Evolutionary conservation across 2,888 invertebrate species (phyloP).

Genomic region (Lathronympha strigana): DNA sequence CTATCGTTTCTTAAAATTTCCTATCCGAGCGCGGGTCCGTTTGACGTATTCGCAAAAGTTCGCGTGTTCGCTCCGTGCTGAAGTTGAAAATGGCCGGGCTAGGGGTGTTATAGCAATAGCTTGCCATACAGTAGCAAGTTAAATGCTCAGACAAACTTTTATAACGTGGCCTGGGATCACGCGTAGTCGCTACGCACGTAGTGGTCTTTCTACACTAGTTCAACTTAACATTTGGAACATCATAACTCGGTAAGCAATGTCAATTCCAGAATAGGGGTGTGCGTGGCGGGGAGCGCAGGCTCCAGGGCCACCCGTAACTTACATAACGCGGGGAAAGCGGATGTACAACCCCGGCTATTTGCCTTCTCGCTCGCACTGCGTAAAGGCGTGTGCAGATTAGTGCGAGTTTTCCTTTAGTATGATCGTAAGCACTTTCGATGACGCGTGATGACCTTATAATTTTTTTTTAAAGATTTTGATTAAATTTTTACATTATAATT

Average conservation of each 20-base stretch:
- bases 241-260: neutral
- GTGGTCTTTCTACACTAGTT: neutral
- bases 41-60: conserved; percentile 31
- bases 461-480: too few species aligned
- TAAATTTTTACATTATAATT: too few species aligned
- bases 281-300: conserved; percentile 63
- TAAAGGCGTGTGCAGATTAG: conserved; percentile 51
- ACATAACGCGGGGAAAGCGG: conserved; percentile 82
- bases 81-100: conserved; percentile 29
- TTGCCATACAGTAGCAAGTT: neutral
- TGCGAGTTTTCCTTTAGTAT: conserved; percentile 49
- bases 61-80: conserved; percentile 27
- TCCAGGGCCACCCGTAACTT: conserved; percentile 80
- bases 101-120: neutral
- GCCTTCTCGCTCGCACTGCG: conserved; percentile 68
- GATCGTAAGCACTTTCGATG: neutral
- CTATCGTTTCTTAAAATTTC: neutral
- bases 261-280: conserved; percentile 24
- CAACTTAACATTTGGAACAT: neutral
- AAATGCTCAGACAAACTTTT: neutral
- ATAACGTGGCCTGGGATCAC: neutral
- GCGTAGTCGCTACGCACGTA: neutral
- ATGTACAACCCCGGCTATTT: conserved; percentile 67
- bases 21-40: conserved; percentile 6
- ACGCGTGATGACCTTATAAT: too few species aligned